Conservation (phyloP, 2,888 invertebrate genomes). For the Caenorhabditis wallacei region DNA sequence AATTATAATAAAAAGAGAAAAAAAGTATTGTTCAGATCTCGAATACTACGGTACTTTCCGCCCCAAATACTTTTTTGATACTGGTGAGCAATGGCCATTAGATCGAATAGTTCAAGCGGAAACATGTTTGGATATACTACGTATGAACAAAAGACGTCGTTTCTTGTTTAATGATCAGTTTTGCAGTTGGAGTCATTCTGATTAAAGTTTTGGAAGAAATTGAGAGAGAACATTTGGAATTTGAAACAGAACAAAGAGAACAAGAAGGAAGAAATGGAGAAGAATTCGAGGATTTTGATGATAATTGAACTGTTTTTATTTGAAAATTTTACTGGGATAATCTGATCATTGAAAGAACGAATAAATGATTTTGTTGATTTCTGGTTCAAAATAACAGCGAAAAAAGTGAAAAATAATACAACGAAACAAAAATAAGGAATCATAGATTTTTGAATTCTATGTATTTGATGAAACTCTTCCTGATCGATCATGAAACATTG, state of each 20-base stretch:
- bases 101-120: slow-evolving; percentile 28
- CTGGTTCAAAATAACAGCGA: too few species aligned
- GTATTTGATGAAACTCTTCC: slow-evolving; percentile 23
- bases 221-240: neutral
- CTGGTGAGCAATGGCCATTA: slow-evolving; percentile 14
- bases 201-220: neutral
- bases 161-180: neutral
- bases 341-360: too few species aligned
- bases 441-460: neutral
- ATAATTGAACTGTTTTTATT: neutral
- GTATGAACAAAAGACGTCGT: neutral
- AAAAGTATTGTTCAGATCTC: neutral
- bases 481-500: slow-evolving; percentile 35
- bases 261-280: neutral
- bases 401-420: too few species aligned
- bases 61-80: slow-evolving; percentile 32
- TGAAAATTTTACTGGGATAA: too few species aligned
- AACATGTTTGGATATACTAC: slow-evolving; percentile 15
- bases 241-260: neutral
- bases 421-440: too few species aligned
- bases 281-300: neutral
- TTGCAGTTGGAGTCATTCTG: slow-evolving; percentile 8
- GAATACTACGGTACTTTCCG: slow-evolving; percentile 26
- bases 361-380: too few species aligned
- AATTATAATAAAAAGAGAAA: neutral